A percentile compares a stretch with the other conserved stretches of the same genome.
These are phyloP conservation scores for Montifringilla adamsi DNA, from an alignment of 2,113 vertebrate species.

Conservation along the genomic window DNA sequence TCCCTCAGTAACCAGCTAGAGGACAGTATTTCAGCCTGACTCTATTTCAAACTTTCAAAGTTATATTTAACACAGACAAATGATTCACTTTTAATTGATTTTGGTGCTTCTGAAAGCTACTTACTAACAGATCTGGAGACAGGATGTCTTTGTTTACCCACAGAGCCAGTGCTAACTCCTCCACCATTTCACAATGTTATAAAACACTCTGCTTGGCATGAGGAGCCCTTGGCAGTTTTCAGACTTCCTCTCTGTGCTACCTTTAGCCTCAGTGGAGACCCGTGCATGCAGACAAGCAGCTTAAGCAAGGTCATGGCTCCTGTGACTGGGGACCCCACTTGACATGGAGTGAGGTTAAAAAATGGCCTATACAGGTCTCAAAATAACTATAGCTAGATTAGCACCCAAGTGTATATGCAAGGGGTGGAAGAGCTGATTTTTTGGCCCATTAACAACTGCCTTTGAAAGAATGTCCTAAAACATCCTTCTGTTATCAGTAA, in stretches of 20 bases:
- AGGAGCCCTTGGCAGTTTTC: neutral
- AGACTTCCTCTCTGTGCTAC: neutral
- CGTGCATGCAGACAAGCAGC: neutral
- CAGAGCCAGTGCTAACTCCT: neutral
- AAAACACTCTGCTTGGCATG: neutral
- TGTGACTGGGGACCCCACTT: neutral
- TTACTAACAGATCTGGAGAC: conserved; percentile 34
- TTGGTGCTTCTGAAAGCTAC: neutral
- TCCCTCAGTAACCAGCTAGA: neutral
- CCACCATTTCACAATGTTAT: neutral
- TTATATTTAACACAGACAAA: conserved; percentile 6
- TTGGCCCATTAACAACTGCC: neutral
- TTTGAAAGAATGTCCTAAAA: neutral
- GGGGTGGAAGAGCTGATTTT: neutral
- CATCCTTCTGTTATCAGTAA: neutral
- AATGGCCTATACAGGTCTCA: neutral
- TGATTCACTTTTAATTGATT: neutral
- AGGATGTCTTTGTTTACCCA: conserved; percentile 34
- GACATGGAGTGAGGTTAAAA: neutral
- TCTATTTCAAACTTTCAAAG: neutral
- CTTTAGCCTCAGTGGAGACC: neutral
- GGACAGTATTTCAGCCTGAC: neutral
- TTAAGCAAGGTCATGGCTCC: neutral
- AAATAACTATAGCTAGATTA: neutral
- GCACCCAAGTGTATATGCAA: neutral